Evolutionary conservation across 1,140 invertebrate genomes (phyloP), one percentile per base, ranked within the genome.

Genomic region (Cyrtorhinus lividipennis): DNA sequence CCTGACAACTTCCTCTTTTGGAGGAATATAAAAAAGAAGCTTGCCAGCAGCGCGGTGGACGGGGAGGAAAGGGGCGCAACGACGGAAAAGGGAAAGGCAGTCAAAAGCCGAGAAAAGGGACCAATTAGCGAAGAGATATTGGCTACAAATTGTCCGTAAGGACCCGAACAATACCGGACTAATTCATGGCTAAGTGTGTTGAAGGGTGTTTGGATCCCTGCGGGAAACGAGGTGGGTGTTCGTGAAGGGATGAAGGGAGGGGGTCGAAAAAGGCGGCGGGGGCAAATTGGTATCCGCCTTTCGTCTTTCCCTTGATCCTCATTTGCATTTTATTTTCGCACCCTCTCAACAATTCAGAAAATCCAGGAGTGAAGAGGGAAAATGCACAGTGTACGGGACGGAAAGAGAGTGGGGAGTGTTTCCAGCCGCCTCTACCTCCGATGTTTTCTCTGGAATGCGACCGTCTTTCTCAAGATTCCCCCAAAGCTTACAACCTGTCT

Each of bases 111-210:
- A 30, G 27, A 30, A 57, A 59, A 59, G 58, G 58, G 27, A 59
- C 58, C 58, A 59, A 59, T 59, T 59, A 59, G 58, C 58, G 58
- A 59, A 26, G n/a, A 13, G 58, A 59, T 59, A 59, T 59, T 59
- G 58, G 58, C 25, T 30, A 24, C 58, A 59, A 59, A 59, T 59
- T 25, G 58, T 59, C 24, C 58, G 26, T 59, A 30, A 59, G 58
- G 26, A 30, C n/a, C 15, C 23, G 58, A 26, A 59, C 58, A 59
- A 59, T 59, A 59, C n/a, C 24, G 15, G 25, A n/a, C 58, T 59
- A 59, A 59, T 59, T 59, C 58, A 30, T 30, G 27, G 58, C 58
- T 59, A 59, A 59, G 23, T 59, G 58, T 30, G 58, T 59, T 59
- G 38, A 24, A 53, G 12, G 48, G 48, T 53, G 48, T 53, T 53